Base-by-base conservation (phyloP, 1,140 invertebrate genomes). In the Drosophila erecta region DNA sequence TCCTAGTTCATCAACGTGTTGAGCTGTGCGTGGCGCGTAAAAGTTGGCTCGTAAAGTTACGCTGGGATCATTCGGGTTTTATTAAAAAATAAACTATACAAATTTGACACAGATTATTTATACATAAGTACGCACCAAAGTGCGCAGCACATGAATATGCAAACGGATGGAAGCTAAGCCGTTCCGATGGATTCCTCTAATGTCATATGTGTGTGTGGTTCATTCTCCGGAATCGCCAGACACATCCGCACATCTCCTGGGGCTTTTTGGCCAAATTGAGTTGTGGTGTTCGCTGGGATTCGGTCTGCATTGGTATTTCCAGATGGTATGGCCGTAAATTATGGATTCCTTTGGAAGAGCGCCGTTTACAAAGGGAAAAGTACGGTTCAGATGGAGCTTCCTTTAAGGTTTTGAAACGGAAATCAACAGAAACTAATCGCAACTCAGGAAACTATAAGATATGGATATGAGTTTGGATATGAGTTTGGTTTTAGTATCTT, bases 51-150 rank as follows among this genome's bases (percentile, higher is more conserved):
- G 79, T 86, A 86, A 86, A 86, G 41, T 62, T 76, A 55, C 49
- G 70, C 58, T 73, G 73, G 74, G 83, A 64, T 87, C 83, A 76
- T 87, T 87, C 47, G 47, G 75, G 59, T 86, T 86, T 86, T 86
- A 86, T 86, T 86, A 86, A 86, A 86, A 86, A 86, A 87, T 79
- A 87, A 83, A 87, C 83, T 83, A 87, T 89, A 86, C 83, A 86
- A 86, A 87, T 86, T 86, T 86, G 81, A 86, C 79, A 87, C 58
- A 86, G 74, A 79, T 86, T 78, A 86, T 81, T 62, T 78, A 75
- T 81, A 86, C 60, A 75, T 75, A 75, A 75, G 62, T 76, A 67
- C 58, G 51, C 49, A 59, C 33, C 37, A n/a, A 69, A 66, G 61
- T 67, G 38, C 47, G 65, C 40, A 22, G 40, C 50, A 37, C 53